A percentile compares a stretch with the other conserved stretches of the same genome.
Evolutionary conservation across 2,888 invertebrate species (phyloP).

Genomic region (Beris chalybata): DNA sequence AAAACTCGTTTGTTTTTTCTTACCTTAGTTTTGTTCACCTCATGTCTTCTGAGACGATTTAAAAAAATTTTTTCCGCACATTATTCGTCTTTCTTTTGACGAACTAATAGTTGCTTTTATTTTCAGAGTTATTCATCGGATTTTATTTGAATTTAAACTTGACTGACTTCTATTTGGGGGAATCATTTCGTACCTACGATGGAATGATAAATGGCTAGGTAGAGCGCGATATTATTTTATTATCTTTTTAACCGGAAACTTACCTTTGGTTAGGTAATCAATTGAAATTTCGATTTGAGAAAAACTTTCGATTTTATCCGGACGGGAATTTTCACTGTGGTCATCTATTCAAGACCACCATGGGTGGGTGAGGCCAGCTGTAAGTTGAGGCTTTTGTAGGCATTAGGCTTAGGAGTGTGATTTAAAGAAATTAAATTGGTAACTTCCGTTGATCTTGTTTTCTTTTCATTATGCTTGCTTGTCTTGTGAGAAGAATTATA

Average conservation of each 20-base stretch:
- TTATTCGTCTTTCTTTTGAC: conserved; percentile 10
- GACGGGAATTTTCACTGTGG: conserved; percentile 20
- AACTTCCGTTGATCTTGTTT: no score
- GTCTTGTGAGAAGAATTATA: no score
- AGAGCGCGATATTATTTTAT: neutral
- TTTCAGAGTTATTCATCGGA: neutral
- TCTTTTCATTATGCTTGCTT: no score
- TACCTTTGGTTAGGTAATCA: conserved; percentile 20
- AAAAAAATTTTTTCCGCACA: neutral
- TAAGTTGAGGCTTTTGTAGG: no score
- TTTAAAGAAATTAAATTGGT: no score
- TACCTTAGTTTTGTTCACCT: conserved; percentile 5
- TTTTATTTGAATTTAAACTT: conserved; percentile 17
- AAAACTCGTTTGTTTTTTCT: conserved; percentile 22
- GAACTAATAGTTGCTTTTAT: conserved; percentile 4
- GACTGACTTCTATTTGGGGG: no score
- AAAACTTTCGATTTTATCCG: conserved; percentile 30
- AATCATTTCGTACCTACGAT: no score
- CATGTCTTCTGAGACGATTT: neutral
- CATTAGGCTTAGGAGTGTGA: no score
- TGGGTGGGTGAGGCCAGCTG: no score
- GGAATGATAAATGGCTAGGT: no score
- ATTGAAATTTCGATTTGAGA: conserved; percentile 28
- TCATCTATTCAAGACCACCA: no score
- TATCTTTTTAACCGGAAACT: conserved; percentile 28